Conservation (phyloP, 2,888 invertebrate species). For the Tetramorium bicarinatum region DNA sequence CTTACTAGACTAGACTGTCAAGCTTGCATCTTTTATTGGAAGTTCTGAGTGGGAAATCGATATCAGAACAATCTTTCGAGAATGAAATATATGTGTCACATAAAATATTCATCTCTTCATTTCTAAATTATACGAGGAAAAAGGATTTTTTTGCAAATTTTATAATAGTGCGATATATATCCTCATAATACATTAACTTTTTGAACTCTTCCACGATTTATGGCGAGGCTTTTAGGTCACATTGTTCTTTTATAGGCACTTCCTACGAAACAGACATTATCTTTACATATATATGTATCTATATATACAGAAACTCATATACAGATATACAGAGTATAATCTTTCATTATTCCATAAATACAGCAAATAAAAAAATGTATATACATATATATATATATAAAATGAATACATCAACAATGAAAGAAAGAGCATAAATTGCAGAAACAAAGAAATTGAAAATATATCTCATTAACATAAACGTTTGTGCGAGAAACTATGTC, state of each 20-base stretch:
- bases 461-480: not conserved
- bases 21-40: conserved; percentile 28
- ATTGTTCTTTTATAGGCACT: conserved; percentile 4
- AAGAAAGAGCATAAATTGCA: conserved; percentile 4
- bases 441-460: not conserved
- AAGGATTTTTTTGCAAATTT: not conserved
- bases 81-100: not conserved
- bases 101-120: not conserved
- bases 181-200: not conserved
- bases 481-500: not conserved
- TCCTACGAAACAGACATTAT: not conserved
- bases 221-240: not conserved
- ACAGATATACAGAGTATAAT: not conserved
- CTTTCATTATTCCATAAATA: not conserved
- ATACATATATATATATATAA: too few relatives aligned
- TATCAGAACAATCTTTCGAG: not conserved
- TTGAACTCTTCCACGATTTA: not conserved
- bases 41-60: not conserved
- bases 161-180: not conserved
- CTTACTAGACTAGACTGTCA: not conserved
- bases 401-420: not conserved
- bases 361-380: not conserved
- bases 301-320: not conserved
- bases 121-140: not conserved
- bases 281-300: not conserved